phyloP scores from a whole-genome alignment of 2,888 invertebrate genomes.

The Tipula lateralis region DNA sequence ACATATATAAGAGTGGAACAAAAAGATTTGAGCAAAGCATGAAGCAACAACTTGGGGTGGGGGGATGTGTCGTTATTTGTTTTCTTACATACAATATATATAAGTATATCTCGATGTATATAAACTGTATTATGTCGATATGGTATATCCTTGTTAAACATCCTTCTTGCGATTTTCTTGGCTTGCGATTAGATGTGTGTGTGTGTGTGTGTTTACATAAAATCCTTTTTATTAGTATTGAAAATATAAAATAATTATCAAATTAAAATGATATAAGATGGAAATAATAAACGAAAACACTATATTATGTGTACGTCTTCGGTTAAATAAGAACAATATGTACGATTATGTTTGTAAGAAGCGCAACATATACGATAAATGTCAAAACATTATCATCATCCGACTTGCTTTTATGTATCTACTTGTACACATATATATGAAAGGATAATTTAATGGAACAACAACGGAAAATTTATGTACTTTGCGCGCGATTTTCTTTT shows the following conservation, averaged over 20 bases:
- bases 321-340: neutral
- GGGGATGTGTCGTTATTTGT: neutral
- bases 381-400: neutral
- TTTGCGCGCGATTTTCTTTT: neutral
- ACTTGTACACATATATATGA: neutral
- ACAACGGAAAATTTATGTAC: neutral
- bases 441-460: neutral
- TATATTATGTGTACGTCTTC: neutral
- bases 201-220: neutral
- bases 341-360: neutral
- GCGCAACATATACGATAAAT: neutral
- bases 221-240: constrained; percentile 11
- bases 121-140: neutral
- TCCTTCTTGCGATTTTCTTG: neutral
- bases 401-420: neutral
- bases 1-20: neutral
- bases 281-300: neutral
- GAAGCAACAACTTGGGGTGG: neutral
- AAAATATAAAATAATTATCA: constrained; percentile 9
- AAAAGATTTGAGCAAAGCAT: neutral
- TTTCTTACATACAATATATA: neutral
- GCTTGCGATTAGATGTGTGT: neutral
- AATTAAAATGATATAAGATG: neutral
- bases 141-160: neutral
- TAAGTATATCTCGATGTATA: neutral